Base-by-base conservation (phyloP, 2,888 invertebrate genomes). In the Apotomis betuletana region DNA sequence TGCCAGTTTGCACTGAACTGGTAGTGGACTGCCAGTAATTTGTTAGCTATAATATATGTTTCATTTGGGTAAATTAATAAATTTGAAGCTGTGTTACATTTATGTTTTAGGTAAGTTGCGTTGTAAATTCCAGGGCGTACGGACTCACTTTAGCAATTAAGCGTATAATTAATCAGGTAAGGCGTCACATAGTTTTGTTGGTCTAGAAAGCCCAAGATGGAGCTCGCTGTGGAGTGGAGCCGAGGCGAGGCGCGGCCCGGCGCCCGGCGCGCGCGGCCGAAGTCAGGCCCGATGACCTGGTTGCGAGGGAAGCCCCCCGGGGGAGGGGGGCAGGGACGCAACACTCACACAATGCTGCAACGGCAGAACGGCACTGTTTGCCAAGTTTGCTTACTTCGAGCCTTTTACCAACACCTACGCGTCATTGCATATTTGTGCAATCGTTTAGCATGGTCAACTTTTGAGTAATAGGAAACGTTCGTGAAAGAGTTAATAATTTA, bases 231-330 rank as follows among this genome's bases (percentile, higher is more conserved):
- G 78, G 79, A 79, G 85, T 49, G 9, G 49, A 49, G 12, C 0
- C 10, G 49, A 49, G 49, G 49, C 9, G 49, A 6, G 49, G 49
- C 9, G 9, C 49, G 49, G 49, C 2, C 9, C 49, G 49, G 49
- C 49, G 49, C 49, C n/a, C n/a, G 44, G 86, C 41, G 41, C 82
- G 77, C 77, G 81, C 80, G 79, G 80, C 82, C 80, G 78, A 87
- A 84, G 83, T 79, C 85, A 81, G 83, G 85, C 85, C 86, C 87
- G 90, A 86, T 90, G 91, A 90, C 91, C 91, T 88, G 90, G 87
- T 88, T 92, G 81, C 80, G 83, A 90, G 90, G 90, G 90, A 91
- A 90, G 89, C 87, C 88, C 87, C 79, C 80, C 77, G 83, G 84
- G 85, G 86, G 80, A 80, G 75, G 75, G 73, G 60, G 60, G 6